phyloP scores from a whole-genome alignment of 92 coral and sea anemone species.

The Pocillopora meandrina region DNA sequence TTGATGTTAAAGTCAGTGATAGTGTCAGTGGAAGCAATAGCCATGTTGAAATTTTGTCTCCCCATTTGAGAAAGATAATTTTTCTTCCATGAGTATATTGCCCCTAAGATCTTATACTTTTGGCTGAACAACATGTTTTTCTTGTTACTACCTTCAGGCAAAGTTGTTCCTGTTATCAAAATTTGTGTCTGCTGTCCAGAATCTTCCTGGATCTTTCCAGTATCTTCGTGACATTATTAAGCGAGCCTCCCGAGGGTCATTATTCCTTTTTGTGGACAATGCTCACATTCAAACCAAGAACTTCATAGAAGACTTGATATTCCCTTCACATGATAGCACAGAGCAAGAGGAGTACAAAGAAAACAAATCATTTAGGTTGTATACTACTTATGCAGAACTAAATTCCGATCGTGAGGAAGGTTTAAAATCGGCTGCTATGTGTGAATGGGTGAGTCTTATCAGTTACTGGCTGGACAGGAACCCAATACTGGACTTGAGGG shows the following conservation, averaged over 20 bases:
- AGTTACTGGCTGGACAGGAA: slow-evolving; percentile 92
- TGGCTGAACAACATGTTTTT: neutral
- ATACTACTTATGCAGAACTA: slow-evolving; percentile 98
- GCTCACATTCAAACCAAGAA: slow-evolving; percentile 96
- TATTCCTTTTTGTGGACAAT: slow-evolving; percentile 96
- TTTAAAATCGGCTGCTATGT: slow-evolving; percentile 71
- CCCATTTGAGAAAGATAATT: too few relatives aligned
- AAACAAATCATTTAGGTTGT: slow-evolving; percentile 71
- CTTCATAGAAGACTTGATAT: slow-evolving; percentile 92
- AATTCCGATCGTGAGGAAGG: slow-evolving; percentile 83
- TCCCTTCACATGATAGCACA: slow-evolving; percentile 70
- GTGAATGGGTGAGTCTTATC: slow-evolving; percentile 90
- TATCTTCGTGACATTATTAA: slow-evolving; percentile 75
- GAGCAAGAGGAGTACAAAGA: slow-evolving; percentile 83
- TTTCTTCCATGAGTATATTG: too few relatives aligned
- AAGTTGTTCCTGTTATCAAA: slow-evolving; percentile 87
- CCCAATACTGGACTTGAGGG: slow-evolving; percentile 92
- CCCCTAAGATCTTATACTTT: too few relatives aligned
- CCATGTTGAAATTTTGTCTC: too few relatives aligned
- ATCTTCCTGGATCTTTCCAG: slow-evolving; percentile 84
- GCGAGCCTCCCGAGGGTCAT: slow-evolving; percentile 77
- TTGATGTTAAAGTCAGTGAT: too few relatives aligned
- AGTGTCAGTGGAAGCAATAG: too few relatives aligned
- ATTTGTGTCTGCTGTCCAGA: slow-evolving; percentile 97
- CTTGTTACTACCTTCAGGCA: slow-evolving; percentile 56